phyloP scores from a whole-genome alignment of 2,797 vertebrate species.

The Etheostoma nigrum region DNA sequence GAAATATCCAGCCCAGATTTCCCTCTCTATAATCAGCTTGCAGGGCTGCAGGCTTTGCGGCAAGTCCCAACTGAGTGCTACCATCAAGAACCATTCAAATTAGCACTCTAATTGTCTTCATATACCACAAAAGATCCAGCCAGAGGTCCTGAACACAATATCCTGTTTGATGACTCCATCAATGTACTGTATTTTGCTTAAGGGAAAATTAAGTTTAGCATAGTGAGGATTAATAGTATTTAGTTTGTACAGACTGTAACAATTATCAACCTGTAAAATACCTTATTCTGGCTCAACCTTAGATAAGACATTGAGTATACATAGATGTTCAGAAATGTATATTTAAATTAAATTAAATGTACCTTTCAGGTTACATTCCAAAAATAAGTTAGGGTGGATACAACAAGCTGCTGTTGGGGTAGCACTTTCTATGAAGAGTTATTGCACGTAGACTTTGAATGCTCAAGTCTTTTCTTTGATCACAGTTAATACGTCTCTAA shows the following conservation, averaged over 20 bases:
- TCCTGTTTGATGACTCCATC: conserved; percentile 13
- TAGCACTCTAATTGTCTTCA: conserved; percentile 25
- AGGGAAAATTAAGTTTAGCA: not conserved
- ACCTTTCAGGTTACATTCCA: not conserved
- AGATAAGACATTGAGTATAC: not conserved
- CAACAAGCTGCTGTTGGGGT: conserved; percentile 36
- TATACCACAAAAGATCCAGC: conserved; percentile 14
- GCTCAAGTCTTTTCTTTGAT: conserved; percentile 73
- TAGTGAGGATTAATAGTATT: not conserved
- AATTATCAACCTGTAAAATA: not conserved
- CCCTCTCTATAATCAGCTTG: conserved; percentile 13
- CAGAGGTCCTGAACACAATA: conserved; percentile 15
- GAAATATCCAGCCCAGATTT: conserved; percentile 27
- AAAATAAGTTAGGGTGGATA: not conserved
- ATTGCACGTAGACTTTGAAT: conserved; percentile 39
- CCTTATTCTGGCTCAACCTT: not conserved
- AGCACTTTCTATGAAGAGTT: conserved; percentile 47
- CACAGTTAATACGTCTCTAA: conserved; percentile 70
- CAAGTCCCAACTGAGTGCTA: conserved; percentile 21
- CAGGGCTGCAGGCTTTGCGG: conserved; percentile 20
- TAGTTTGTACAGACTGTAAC: not conserved
- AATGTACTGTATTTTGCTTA: not conserved
- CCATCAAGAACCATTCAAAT: conserved; percentile 37
- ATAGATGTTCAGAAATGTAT: not conserved
- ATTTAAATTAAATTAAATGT: no score